These are phyloP conservation scores for Diadumene lineata DNA, from an alignment of 92 coral and sea anemone species.

Conservation along the genomic window DNA sequence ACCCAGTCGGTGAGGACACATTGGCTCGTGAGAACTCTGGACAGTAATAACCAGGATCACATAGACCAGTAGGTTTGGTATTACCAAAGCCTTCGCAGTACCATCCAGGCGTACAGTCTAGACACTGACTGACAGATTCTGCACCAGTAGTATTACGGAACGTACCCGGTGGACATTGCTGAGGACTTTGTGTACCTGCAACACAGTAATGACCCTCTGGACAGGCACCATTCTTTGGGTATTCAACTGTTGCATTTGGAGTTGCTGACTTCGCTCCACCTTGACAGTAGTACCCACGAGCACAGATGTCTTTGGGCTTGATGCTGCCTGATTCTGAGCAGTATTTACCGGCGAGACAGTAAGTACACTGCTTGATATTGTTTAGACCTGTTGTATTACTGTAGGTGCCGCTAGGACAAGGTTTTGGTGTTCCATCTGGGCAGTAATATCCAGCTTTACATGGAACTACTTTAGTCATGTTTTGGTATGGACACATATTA, in stretches of 20 bases:
- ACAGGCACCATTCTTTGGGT: conserved; percentile 84
- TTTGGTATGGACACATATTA: conserved; percentile 88
- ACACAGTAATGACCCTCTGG: conserved; percentile 81
- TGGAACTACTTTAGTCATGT: conserved; percentile 81
- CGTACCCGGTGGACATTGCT: conserved; percentile 88
- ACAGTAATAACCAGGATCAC: conserved; percentile 85
- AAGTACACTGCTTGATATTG: conserved; percentile 66
- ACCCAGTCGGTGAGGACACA: conserved; percentile 77
- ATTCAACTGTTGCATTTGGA: conserved; percentile 58
- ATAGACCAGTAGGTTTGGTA: conserved; percentile 67
- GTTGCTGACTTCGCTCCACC: conserved; percentile 85
- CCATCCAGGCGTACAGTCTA: conserved; percentile 90
- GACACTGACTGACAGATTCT: conserved; percentile 72
- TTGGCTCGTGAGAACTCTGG: conserved; percentile 85
- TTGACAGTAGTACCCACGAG: conserved; percentile 82
- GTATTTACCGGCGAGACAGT: conserved; percentile 83
- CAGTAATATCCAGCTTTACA: conserved; percentile 90
- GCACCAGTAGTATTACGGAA: conserved; percentile 99
- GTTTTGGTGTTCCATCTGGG: conserved; percentile 76
- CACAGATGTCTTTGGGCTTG: conserved; percentile 69
- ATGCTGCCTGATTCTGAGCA: conserved; percentile 78
- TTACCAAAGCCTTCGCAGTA: conserved; percentile 83
- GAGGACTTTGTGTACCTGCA: conserved; percentile 77
- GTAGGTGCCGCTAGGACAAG: conserved; percentile 95
- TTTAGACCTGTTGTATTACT: conserved; percentile 81